Evolutionary conservation across 2,888 invertebrate species (phyloP).

Genomic region (Pteria penguin): DNA sequence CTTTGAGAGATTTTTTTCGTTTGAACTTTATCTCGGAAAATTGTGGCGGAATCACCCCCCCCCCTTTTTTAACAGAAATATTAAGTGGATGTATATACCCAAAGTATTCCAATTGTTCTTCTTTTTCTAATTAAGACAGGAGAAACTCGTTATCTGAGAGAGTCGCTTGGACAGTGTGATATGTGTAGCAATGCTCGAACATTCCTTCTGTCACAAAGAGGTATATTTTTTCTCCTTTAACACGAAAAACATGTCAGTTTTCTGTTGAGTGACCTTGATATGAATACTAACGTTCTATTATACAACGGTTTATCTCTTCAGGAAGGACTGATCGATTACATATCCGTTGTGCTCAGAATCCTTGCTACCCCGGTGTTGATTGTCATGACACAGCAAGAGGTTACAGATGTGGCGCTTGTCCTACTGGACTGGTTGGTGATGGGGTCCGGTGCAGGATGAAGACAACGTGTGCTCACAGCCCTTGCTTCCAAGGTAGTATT

Average conservation of each 20-base stretch:
- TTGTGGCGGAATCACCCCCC: too few relatives aligned
- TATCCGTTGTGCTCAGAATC: slow-evolving; percentile 79
- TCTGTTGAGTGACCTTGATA: too few relatives aligned
- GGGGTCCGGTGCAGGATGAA: slow-evolving; percentile 84
- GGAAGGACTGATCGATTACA: background rate
- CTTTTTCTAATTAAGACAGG: background rate
- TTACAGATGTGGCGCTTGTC: slow-evolving; percentile 85
- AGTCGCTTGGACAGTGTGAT: slow-evolving; percentile 63
- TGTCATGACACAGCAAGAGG: slow-evolving; percentile 73
- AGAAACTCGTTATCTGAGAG: slow-evolving; percentile 62
- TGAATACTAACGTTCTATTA: too few relatives aligned
- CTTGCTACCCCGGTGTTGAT: slow-evolving; percentile 85
- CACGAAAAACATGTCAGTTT: too few relatives aligned
- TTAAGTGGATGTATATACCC: too few relatives aligned
- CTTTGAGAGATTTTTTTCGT: too few relatives aligned
- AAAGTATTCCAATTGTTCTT: background rate
- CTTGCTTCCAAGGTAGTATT: slow-evolving; percentile 75
- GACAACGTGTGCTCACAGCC: slow-evolving; percentile 70
- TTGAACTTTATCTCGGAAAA: too few relatives aligned
- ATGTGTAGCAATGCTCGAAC: slow-evolving; percentile 59
- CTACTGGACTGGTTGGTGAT: slow-evolving; percentile 87
- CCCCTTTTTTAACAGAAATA: too few relatives aligned
- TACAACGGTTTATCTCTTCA: too few relatives aligned
- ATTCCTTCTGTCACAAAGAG: background rate
- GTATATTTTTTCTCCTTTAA: too few relatives aligned